Percentiles rank a stretch among this genome's conserved stretches.
Conservation (phyloP, 2,888 invertebrate species). For the Baccha elongata region DNA sequence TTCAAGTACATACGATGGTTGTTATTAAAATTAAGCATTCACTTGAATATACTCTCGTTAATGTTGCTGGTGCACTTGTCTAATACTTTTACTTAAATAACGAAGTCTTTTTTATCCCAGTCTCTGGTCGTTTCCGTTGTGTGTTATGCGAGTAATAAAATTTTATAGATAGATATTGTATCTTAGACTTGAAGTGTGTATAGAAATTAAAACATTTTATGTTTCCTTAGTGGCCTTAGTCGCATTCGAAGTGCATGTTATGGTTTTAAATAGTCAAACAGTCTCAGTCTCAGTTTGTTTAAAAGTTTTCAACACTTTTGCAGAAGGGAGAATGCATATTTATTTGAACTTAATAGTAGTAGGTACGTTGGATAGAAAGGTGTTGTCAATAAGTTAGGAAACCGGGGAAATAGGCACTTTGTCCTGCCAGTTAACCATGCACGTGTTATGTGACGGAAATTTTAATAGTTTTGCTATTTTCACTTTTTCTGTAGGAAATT, state of each 20-base stretch:
- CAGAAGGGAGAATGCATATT: not conserved
- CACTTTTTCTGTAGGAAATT: no score
- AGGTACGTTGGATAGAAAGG: no score
- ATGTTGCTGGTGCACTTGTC: slow-evolving; percentile 26
- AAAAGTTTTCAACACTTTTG: not conserved
- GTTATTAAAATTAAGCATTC: slow-evolving; percentile 67
- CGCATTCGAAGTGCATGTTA: not conserved
- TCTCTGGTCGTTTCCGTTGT: not conserved
- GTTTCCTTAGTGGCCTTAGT: slow-evolving; percentile 17
- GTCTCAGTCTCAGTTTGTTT: not conserved
- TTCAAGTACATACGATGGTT: slow-evolving; percentile 24
- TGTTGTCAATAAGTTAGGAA: no score
- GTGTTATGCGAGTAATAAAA: slow-evolving; percentile 26
- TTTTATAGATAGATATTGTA: slow-evolving; percentile 37
- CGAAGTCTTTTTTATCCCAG: slow-evolving; percentile 1
- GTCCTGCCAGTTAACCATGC: no score
- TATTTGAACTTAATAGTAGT: not conserved
- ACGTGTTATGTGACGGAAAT: no score
- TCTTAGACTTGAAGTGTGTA: slow-evolving; percentile 29
- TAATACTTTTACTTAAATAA: not conserved
- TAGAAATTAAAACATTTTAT: not conserved
- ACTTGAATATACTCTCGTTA: slow-evolving; percentile 48
- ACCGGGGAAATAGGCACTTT: no score
- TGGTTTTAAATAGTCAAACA: not conserved
- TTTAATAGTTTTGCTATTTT: no score